These are phyloP conservation scores for Gambusia holbrooki DNA, from an alignment of 2,113 vertebrate genomes.

Conservation along the genomic window DNA sequence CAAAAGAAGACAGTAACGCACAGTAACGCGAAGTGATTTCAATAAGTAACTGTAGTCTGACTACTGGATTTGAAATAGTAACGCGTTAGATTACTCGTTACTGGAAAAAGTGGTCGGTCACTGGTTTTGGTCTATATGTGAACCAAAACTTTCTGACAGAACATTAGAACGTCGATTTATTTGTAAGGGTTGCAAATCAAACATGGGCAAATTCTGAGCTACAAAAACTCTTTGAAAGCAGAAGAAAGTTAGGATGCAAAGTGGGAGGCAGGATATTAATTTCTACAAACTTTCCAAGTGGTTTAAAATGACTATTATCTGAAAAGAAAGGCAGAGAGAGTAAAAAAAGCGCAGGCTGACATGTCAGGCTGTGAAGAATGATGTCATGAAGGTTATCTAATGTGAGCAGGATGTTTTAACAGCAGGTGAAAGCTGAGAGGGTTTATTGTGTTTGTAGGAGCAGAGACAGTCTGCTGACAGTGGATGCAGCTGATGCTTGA, in stretches of 20 bases:
- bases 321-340: constrained; percentile 1
- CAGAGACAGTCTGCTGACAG: constrained; percentile 21
- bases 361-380: constrained; percentile 14
- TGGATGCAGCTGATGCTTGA: constrained; percentile 17
- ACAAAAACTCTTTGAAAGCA: constrained; percentile 11
- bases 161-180: background rate
- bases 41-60: no score
- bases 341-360: constrained; percentile 14
- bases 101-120: no score
- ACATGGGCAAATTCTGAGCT: background rate
- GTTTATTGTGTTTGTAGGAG: constrained; percentile 31
- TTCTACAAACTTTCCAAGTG: constrained; percentile 13
- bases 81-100: no score
- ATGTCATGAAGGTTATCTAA: constrained; percentile 44
- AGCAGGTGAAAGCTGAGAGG: constrained; percentile 37
- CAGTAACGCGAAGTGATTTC: no score
- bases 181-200: constrained; percentile 12
- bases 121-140: no score
- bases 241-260: constrained; percentile 3
- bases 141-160: background rate
- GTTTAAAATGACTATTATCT: constrained; percentile 8
- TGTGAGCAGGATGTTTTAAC: constrained; percentile 34
- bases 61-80: no score
- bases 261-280: constrained; percentile 17
- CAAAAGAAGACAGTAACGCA: no score